Conservation (phyloP, 2,888 invertebrate species). For the Molorchus minor region DNA sequence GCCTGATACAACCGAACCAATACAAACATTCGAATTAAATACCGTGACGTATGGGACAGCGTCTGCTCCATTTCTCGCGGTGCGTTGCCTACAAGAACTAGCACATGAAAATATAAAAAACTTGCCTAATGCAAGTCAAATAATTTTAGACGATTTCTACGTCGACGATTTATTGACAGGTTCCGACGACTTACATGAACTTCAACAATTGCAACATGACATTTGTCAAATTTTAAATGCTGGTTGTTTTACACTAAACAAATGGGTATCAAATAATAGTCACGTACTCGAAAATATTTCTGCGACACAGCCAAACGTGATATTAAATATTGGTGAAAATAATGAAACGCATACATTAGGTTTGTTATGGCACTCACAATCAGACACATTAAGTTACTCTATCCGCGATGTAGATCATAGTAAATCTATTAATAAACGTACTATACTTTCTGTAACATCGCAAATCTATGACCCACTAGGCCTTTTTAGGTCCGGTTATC, state of each 20-base stretch:
- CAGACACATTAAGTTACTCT: not conserved
- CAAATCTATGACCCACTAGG: not conserved
- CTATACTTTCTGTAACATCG: not conserved
- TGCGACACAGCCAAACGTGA: not conserved
- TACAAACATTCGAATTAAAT: not conserved
- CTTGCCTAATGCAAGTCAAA: not conserved
- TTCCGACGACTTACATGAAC: not conserved
- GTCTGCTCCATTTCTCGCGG: not conserved
- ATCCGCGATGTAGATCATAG: not conserved
- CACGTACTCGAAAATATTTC: not conserved
- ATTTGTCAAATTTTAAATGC: not conserved
- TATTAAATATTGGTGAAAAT: slow-evolving; percentile 2
- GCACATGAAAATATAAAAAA: not conserved
- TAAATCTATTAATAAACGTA: not conserved
- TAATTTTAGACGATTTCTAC: not conserved
- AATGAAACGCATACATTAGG: slow-evolving; percentile 9
- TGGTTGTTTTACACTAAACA: not conserved
- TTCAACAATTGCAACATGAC: not conserved
- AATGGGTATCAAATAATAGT: not conserved
- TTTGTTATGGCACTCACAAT: slow-evolving; percentile 6
- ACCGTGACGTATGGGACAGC: not conserved
- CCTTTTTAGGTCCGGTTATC: not conserved
- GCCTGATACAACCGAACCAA: not conserved
- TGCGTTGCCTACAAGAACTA: not conserved
- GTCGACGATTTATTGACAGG: slow-evolving; percentile 6